These are phyloP conservation scores for Todus mexicanus DNA, from an alignment of 2,797 vertebrate species.

Conservation along the genomic window DNA sequence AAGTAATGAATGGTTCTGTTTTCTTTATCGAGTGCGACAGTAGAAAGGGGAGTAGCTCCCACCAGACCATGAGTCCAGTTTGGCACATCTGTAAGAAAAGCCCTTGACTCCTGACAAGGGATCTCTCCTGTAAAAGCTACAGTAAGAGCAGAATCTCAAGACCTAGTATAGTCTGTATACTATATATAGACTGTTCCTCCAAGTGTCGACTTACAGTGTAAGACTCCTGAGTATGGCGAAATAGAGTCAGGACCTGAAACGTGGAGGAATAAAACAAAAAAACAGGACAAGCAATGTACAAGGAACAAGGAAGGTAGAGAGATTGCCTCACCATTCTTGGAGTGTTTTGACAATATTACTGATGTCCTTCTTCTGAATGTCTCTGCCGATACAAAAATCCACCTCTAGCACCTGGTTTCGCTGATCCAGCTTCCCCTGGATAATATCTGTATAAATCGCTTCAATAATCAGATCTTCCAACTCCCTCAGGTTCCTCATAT, in stretches of 20 bases:
- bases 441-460: constrained; percentile 98
- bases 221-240: background rate
- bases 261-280: background rate
- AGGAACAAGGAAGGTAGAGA: background rate
- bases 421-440: constrained; percentile 98
- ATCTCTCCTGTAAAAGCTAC: background rate
- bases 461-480: constrained; percentile 98
- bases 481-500: constrained; percentile 97
- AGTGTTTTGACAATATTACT: constrained; percentile 95
- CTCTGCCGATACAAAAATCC: constrained; percentile 96
- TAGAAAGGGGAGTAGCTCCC: background rate
- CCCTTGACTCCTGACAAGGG: background rate
- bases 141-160: background rate
- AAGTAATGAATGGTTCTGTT: background rate
- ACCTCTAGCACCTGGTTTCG: constrained; percentile 98
- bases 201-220: background rate
- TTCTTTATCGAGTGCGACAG: background rate
- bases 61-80: background rate
- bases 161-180: background rate
- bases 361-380: constrained; percentile 96
- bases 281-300: background rate
- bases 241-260: background rate
- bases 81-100: background rate
- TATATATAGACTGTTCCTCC: background rate
- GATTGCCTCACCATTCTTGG: constrained; percentile 89